phyloP scores from a whole-genome alignment of 2,888 invertebrate genomes.

The Drosophila conformis region DNA sequence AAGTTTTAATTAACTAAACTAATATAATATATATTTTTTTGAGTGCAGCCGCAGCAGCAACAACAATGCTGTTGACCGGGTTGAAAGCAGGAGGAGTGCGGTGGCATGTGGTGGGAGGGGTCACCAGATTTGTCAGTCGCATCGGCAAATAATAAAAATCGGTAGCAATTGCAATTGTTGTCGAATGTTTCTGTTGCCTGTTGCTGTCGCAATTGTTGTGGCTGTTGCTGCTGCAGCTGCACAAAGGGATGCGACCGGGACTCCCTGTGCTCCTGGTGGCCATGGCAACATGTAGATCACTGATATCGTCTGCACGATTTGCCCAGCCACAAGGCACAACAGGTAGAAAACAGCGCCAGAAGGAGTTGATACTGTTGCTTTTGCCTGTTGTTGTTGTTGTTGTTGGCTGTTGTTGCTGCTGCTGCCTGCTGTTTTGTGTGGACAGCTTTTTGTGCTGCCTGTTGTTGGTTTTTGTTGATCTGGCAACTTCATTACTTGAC shows the following conservation, averaged over 20 bases:
- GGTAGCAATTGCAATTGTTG: conserved; percentile 80
- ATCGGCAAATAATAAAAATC: conserved; percentile 74
- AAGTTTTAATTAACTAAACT: neutral
- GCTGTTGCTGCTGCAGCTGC: conserved; percentile 36
- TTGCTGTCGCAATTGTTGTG: conserved; percentile 14
- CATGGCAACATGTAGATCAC: conserved; percentile 74
- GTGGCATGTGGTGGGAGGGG: conserved; percentile 3
- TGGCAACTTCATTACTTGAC: conserved; percentile 81
- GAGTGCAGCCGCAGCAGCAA: conserved; percentile 10
- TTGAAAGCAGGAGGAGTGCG: neutral
- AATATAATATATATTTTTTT: neutral
- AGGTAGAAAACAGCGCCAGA: conserved; percentile 61
- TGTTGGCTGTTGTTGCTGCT: conserved; percentile 28
- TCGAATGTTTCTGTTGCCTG: conserved; percentile 52
- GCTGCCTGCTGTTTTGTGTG: conserved; percentile 59
- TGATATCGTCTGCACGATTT: conserved; percentile 76
- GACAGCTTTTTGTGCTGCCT: conserved; percentile 59
- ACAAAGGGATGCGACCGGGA: conserved; percentile 63
- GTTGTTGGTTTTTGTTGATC: conserved; percentile 77
- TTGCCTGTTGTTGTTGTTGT: conserved; percentile 22
- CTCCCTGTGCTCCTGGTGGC: conserved; percentile 43
- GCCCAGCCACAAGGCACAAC: conserved; percentile 58
- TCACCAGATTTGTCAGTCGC: conserved; percentile 39
- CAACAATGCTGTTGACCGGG: conserved; percentile 20
- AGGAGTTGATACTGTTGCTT: conserved; percentile 40